Percentiles rank a stretch among this genome's conserved stretches.
These are phyloP conservation scores for Scaptodrosophila latifasciaeformis DNA, from an alignment of 2,888 invertebrate genomes.

Conservation along the genomic window DNA sequence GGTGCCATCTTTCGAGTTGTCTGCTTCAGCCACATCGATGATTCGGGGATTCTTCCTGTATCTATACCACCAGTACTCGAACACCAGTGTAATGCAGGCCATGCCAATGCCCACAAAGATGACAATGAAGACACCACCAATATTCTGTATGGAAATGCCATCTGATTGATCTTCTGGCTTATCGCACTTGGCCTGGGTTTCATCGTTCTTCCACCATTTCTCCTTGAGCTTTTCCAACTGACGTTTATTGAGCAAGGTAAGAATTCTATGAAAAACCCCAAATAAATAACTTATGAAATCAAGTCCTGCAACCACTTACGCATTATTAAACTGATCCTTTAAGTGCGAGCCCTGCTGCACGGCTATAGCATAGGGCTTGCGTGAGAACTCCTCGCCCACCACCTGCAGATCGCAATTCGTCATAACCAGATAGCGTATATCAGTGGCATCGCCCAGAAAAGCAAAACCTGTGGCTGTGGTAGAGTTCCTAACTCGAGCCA, in stretches of 20 bases:
- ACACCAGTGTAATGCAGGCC: slow-evolving; percentile 91
- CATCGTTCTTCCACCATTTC: slow-evolving; percentile 96
- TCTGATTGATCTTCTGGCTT: slow-evolving; percentile 95
- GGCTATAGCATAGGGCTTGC: slow-evolving; percentile 97
- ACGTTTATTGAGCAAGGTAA: slow-evolving; percentile 93
- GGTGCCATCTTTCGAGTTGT: slow-evolving; percentile 46
- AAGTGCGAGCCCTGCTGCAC: slow-evolving; percentile 97
- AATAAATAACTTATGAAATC: background rate
- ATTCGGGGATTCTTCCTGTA: slow-evolving; percentile 81
- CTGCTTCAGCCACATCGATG: slow-evolving; percentile 79
- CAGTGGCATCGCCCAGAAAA: slow-evolving; percentile 95
- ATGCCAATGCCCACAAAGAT: slow-evolving; percentile 96
- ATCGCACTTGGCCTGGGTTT: slow-evolving; percentile 84
- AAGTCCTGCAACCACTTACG: slow-evolving; percentile 80
- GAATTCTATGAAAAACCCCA: slow-evolving; percentile 79
- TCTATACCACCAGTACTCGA: slow-evolving; percentile 96
- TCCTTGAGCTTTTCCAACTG: slow-evolving; percentile 95
- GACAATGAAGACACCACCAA: slow-evolving; percentile 98
- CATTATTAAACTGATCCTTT: slow-evolving; percentile 95
- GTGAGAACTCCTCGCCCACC: slow-evolving; percentile 97
- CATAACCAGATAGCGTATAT: slow-evolving; percentile 80
- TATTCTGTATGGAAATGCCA: slow-evolving; percentile 98
- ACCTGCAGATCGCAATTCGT: slow-evolving; percentile 84
- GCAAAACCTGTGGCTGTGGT: slow-evolving; percentile 90
- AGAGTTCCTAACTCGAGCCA: slow-evolving; percentile 82